Percentiles rank a stretch among this genome's conserved stretches.
Conservation (phyloP, 2,888 invertebrate genomes). For the Athetis lepigone region DNA sequence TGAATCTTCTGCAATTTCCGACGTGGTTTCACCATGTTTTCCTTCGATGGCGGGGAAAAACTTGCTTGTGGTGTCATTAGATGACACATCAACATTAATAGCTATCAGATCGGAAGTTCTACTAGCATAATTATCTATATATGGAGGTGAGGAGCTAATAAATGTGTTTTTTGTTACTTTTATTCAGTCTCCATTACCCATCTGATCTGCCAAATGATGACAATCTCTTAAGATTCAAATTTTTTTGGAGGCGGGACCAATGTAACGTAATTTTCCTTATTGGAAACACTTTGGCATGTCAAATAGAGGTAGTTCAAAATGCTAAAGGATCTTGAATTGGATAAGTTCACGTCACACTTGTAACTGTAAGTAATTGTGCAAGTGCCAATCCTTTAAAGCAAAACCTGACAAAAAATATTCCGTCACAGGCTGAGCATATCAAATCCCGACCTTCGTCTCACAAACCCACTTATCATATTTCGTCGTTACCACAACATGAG, state of each 20-base stretch:
- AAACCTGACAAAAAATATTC: conserved; percentile 32
- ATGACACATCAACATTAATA: conserved; percentile 37
- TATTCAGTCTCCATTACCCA: background rate
- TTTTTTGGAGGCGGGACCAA: too few relatives aligned
- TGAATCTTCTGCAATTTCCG: conserved; percentile 9
- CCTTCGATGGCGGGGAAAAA: background rate
- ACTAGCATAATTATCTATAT: conserved; percentile 17
- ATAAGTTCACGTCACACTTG: too few relatives aligned
- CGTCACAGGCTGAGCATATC: conserved; percentile 30
- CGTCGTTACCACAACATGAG: conserved; percentile 66
- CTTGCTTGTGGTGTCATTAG: conserved; percentile 12
- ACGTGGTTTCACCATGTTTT: conserved; percentile 1
- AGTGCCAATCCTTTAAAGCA: conserved; percentile 20
- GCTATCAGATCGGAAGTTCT: conserved; percentile 36
- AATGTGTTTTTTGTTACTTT: conserved; percentile 11
- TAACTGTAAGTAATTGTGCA: too few relatives aligned
- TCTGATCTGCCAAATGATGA: background rate
- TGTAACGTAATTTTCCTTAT: too few relatives aligned
- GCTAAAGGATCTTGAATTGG: too few relatives aligned
- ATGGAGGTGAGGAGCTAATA: background rate
- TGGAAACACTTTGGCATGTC: too few relatives aligned
- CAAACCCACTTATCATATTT: conserved; percentile 60
- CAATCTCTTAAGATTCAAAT: background rate
- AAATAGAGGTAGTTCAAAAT: too few relatives aligned
- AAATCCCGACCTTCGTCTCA: conserved; percentile 56